A percentile compares a stretch with the other conserved stretches of the same genome.
Evolutionary conservation across 1,140 invertebrate species (phyloP).

Genomic region (Cydia amplana): DNA sequence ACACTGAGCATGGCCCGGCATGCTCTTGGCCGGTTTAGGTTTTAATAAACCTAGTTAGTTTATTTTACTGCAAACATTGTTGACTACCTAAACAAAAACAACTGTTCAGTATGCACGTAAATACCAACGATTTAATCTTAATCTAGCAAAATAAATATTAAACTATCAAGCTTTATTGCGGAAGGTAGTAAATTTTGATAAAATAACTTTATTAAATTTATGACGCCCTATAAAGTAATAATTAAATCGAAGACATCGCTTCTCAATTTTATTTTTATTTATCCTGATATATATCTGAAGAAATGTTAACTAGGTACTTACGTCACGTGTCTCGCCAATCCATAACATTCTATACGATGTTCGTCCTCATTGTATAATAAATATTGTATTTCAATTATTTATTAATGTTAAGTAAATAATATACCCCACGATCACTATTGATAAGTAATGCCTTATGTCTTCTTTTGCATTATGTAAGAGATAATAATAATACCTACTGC

Average conservation of each 20-base stretch:
- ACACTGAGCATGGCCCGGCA: too few species aligned
- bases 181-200: conserved; percentile 1
- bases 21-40: too few species aligned
- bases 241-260: not conserved
- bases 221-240: not conserved
- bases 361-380: not conserved
- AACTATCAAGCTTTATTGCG: not conserved
- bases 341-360: too few species aligned
- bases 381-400: not conserved
- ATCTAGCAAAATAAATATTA: not conserved
- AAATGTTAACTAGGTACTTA: not conserved
- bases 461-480: not conserved
- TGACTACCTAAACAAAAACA: too few species aligned
- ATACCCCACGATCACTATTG: not conserved
- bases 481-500: too few species aligned
- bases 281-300: not conserved
- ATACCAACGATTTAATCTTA: not conserved
- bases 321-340: not conserved
- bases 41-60: too few species aligned
- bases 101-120: not conserved
- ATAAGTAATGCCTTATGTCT: not conserved
- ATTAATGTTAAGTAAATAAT: too few species aligned
- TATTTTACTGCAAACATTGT: too few species aligned
- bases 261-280: not conserved
- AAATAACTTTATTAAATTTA: not conserved